A percentile compares a stretch with the other conserved stretches of the same genome.
Evolutionary conservation across 2,113 vertebrate species (phyloP).

Genomic region (Onychostruthus taczanowskii): DNA sequence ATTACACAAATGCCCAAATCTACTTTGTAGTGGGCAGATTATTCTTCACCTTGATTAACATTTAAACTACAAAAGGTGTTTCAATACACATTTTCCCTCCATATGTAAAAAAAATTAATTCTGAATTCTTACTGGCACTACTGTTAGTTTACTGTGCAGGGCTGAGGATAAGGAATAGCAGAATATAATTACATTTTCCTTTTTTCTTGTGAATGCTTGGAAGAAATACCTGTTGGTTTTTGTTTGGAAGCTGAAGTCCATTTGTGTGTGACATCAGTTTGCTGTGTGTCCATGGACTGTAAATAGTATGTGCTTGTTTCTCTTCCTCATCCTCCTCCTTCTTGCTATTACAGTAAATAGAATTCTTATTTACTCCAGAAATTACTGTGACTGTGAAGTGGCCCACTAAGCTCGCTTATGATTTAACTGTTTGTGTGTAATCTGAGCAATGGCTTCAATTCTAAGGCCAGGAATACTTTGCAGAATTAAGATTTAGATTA

Average conservation of each 20-base stretch:
- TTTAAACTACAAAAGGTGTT: not conserved
- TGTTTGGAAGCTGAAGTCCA: not conserved
- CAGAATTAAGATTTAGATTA: not conserved
- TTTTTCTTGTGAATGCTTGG: not conserved
- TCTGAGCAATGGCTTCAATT: not conserved
- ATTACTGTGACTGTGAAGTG: not conserved
- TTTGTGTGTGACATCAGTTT: not conserved
- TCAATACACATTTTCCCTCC: not conserved
- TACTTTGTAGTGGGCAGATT: not conserved
- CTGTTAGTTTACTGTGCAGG: not conserved
- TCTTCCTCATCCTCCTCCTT: not conserved
- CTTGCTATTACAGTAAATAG: not conserved
- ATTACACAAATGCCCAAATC: not conserved
- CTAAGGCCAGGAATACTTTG: not conserved
- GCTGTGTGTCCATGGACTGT: not conserved
- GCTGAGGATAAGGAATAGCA: not conserved
- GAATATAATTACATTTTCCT: not conserved
- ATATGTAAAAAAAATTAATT: not conserved
- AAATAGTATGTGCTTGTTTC: rapidly evolving
- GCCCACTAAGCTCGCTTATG: not conserved
- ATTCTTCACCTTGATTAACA: not conserved
- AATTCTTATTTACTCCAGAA: not conserved
- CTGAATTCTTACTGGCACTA: not conserved
- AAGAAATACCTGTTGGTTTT: not conserved
- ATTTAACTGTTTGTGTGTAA: not conserved